Evolutionary conservation across 2,888 invertebrate genomes (phyloP).

Genomic region (Acheta domesticus): DNA sequence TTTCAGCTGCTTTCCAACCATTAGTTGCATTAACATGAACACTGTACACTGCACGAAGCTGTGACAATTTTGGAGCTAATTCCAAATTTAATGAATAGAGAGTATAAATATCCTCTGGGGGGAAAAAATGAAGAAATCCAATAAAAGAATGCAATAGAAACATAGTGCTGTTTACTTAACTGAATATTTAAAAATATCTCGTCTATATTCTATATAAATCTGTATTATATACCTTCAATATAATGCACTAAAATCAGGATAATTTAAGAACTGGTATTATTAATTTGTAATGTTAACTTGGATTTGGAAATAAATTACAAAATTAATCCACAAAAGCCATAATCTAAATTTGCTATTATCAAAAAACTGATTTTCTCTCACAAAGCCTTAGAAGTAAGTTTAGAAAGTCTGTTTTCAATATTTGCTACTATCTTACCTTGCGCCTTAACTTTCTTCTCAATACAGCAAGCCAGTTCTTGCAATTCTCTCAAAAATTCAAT

Average conservation of each 20-base stretch:
- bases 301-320: too few species aligned
- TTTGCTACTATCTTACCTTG: slow-evolving; percentile 42
- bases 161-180: neutral
- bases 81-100: slow-evolving; percentile 47
- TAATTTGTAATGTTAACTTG: too few species aligned
- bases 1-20: slow-evolving; percentile 45
- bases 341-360: too few species aligned
- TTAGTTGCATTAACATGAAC: slow-evolving; percentile 46
- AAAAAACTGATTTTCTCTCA: neutral
- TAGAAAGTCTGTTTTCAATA: neutral
- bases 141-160: neutral
- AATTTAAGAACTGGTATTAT: too few species aligned
- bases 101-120: slow-evolving; percentile 46
- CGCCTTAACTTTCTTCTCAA: slow-evolving; percentile 47
- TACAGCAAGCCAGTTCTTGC: slow-evolving; percentile 44
- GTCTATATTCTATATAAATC: too few species aligned
- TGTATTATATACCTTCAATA: too few species aligned
- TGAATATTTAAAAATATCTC: too few species aligned
- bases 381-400: neutral
- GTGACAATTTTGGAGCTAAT: slow-evolving; percentile 45
- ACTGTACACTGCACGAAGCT: slow-evolving; percentile 46
- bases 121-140: slow-evolving; percentile 28
- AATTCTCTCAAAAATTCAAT: slow-evolving; percentile 47
- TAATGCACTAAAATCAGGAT: too few species aligned
- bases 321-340: too few species aligned